Base-by-base conservation (phyloP, 2,888 invertebrate genomes). In the Drosophila planitibia region DNA sequence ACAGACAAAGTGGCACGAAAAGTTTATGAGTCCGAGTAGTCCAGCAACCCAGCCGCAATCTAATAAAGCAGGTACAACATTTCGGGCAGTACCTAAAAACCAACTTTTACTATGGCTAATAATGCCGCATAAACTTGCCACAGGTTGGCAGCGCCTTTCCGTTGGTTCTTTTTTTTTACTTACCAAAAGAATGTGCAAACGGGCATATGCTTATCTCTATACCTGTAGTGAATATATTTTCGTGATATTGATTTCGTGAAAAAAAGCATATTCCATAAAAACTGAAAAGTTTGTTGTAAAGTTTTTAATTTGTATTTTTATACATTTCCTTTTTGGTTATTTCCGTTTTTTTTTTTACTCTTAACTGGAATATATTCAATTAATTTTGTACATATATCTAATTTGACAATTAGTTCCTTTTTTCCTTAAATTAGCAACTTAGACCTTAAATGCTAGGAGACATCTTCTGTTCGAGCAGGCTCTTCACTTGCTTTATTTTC, bases 71-170 rank as follows among this genome's bases (percentile, higher is more conserved):
- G 80, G 73, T 72, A 76, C 71, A 74, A 70, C 76, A 77, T 74
- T 75, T 75, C 49, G 78, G 79, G 54, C 71, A 75, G 62, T 74
- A 76, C 74, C 86, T 79, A 76, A 79, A 82, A 81, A 65, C 85
- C 74, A 87, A 85, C 82, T 86, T 86, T 86, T 84, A 89, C 89
- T 82, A 76, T 76, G 76, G 86, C 90, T 88, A 87, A 87, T 87
- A 87, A 79, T 79, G 80, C 86, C 70, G 73, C 89, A 90, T 79
- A 81, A 90, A 85, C 79, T 83, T 85, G 74, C 66, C 76, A 76
- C 82, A 89, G 85, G 89, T 85, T 89, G 89, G 69, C 76, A 66
- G 63, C 52, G 55, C 70, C 35, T 30, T 61, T 47, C 16, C 47
- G 16, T 47, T 47, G 25, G 16, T 2, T 22, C 25, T 16, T 16